Evolutionary conservation across 1,140 invertebrate species (phyloP).

Genomic region (Pseudoatta argentina): DNA sequence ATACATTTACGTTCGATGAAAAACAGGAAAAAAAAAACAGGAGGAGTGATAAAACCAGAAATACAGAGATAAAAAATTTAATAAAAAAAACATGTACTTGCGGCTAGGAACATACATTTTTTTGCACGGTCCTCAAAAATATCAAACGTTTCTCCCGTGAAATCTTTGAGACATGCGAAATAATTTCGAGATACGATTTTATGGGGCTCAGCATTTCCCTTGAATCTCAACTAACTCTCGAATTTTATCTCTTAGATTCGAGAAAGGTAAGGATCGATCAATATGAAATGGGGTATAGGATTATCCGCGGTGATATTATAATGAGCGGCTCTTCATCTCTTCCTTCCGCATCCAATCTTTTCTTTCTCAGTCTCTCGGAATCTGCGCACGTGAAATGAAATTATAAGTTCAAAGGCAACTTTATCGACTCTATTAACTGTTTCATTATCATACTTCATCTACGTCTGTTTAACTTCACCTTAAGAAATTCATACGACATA

Average conservation of each 20-base stretch:
- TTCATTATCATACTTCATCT: slow-evolving; percentile 29
- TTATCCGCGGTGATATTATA: slow-evolving; percentile 55
- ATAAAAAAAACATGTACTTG: not conserved
- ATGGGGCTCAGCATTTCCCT: slow-evolving; percentile 16
- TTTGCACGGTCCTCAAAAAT: slow-evolving; percentile 3
- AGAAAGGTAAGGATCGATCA: slow-evolving; percentile 57
- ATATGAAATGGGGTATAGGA: slow-evolving; percentile 56
- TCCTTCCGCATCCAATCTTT: slow-evolving; percentile 37
- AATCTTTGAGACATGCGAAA: not conserved
- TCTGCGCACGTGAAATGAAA: slow-evolving; percentile 18
- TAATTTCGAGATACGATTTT: slow-evolving; percentile 56
- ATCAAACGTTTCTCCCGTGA: slow-evolving; percentile 4
- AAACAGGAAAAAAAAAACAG: not conserved
- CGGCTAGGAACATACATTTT: not conserved
- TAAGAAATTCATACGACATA: not conserved
- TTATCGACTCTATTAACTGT: slow-evolving; percentile 32
- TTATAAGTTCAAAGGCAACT: not conserved
- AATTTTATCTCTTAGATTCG: slow-evolving; percentile 54
- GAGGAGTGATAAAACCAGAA: not conserved
- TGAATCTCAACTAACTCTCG: slow-evolving; percentile 29
- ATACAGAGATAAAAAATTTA: slow-evolving; percentile 4
- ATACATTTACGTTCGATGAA: not conserved
- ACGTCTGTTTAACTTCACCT: not conserved
- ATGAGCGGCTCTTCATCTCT: slow-evolving; percentile 53
- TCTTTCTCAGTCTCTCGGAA: slow-evolving; percentile 4